Base-by-base conservation (phyloP, 2,888 invertebrate genomes). In the Cyrtodaria siliqua region DNA sequence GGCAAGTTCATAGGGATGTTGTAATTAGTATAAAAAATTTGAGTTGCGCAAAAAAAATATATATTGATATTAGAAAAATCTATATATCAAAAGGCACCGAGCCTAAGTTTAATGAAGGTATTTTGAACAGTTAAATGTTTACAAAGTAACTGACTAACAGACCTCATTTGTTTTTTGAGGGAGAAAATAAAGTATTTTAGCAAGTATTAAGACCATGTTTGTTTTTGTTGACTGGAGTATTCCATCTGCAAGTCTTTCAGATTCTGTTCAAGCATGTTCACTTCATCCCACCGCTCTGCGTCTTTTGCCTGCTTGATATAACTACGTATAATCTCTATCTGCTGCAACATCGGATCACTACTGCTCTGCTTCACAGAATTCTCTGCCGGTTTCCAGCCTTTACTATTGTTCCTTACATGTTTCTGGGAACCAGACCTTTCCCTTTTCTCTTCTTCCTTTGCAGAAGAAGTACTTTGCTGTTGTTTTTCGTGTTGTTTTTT, bases 271-370 rank as follows among this genome's bases (percentile, higher is more conserved):
- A 99, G 93, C 82, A 97, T 97, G 57, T 96, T 96, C n/a, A 97
- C 96, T 94, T 96, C 95, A 83, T 95, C 95, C 86, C 92, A 92
- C 60, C 93, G 93, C 61, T 93, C 91, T 20, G 94, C 94, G 84
- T 95, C 95, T 87, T 76, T 95, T 0, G 98, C 98, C 92, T 98
- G 97, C 86, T 96, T 96, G 40, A 99, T 97, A 91, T 97, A 98
- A 29, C 96, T 96, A 66, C 96, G 95, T 49, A 98, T 97, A 84
- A 97, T 98, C 91, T 97, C 97, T 95, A 98, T 98, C 94, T 99
- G 98, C 89, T 98, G 97, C 29, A 98, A 94, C 87, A 92, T 91
- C 4, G 92, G 92, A 73, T 92, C 91, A 2, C 85, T 88, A 2
- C 72, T 80, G 6, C 63, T 77, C 23, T 64, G 67, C 3, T 57